phyloP scores from a whole-genome alignment of 92 coral and sea anemone species.

The Epizoanthus scotinus region DNA sequence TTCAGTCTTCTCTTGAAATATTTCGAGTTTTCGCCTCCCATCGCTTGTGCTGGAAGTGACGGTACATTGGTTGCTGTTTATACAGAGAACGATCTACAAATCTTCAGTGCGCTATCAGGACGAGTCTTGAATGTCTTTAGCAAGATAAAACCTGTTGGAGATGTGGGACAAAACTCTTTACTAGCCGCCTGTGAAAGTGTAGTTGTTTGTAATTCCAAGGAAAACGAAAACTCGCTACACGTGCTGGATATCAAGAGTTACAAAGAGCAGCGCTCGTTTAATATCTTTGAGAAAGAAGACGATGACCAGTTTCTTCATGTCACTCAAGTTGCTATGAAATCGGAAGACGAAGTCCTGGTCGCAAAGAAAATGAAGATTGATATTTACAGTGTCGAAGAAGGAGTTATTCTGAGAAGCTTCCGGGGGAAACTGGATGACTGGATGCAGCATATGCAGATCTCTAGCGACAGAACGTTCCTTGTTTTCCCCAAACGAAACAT shows the following conservation, averaged over 20 bases:
- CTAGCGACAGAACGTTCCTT: slow-evolving; percentile 40
- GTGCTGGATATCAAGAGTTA: slow-evolving; percentile 52
- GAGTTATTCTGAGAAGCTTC: slow-evolving; percentile 52
- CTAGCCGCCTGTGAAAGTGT: slow-evolving; percentile 49
- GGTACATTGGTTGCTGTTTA: slow-evolving; percentile 63
- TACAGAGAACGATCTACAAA: slow-evolving; percentile 63
- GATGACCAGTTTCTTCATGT: slow-evolving; percentile 80
- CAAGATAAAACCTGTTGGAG: slow-evolving; percentile 66
- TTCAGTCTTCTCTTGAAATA: slow-evolving; percentile 54
- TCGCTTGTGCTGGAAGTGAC: slow-evolving; percentile 61
- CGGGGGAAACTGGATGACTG: slow-evolving; percentile 83
- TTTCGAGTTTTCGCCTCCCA: slow-evolving; percentile 66
- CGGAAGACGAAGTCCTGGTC: slow-evolving; percentile 66
- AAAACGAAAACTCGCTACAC: slow-evolving; percentile 67
- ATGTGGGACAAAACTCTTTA: slow-evolving; percentile 71
- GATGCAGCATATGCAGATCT: slow-evolving; percentile 65
- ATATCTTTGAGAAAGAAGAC: slow-evolving; percentile 68
- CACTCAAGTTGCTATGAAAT: slow-evolving; percentile 70
- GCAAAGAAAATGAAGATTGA: slow-evolving; percentile 85
- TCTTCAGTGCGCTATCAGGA: slow-evolving; percentile 55
- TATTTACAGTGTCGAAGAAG: slow-evolving; percentile 61
- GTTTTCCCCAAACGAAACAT: slow-evolving; percentile 74
- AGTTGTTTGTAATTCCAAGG: slow-evolving; percentile 72
- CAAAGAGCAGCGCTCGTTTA: slow-evolving; percentile 54
- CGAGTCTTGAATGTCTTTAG: slow-evolving; percentile 32